Base-by-base conservation (phyloP, 2,888 invertebrate genomes). In the Deilephila elpenor region DNA sequence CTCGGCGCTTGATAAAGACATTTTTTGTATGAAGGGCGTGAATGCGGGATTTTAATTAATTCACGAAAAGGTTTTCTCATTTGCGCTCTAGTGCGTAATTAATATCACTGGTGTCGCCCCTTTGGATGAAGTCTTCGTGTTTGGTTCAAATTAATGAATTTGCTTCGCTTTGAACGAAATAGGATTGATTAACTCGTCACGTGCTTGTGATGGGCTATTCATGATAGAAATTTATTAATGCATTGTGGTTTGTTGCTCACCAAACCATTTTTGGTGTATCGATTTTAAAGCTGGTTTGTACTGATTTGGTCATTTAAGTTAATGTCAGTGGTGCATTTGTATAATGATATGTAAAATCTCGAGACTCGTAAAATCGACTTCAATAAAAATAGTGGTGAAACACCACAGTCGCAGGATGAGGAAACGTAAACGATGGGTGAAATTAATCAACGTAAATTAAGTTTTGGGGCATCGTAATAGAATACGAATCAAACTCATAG, bases 51-150 rank as follows among this genome's bases (percentile, higher is more conserved):
- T 67, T 67, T 67, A 67, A 64, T 64, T 44, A 64, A 67, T 51
- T 67, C 14, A 67, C 67, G 67, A 51, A 67, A 67, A 67, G 25
- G 51, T 25, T 25, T 37, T 62, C 51, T 25, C 67, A 25, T 51
- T 67, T 51, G 51, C 25, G 44, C 17, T 67, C 44, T 44, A 51
- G 44, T 56, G n/a, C 56, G 56, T 67, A 67, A 67, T 67, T 67
- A 67, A 67, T 67, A 67, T 44, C 37, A 44, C 64, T 44, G 51
- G 25, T 67, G 67, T 67, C 67, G 44, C 25, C 67, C 51, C 67
- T 67, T 20, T 17, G 14, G 25, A 64, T 51, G 7, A 25, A 67
- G 51, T 17, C 67, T 67, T 67, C 56, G 56, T n/a, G 56, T 56
- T 67, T 20, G 44, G 25, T 51, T 25, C 25, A 67, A 67, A 67